A percentile compares a stretch with the other conserved stretches of the same genome.
Evolutionary conservation across 2,888 invertebrate species (phyloP).

Genomic region (Agriopis aurantiaria): DNA sequence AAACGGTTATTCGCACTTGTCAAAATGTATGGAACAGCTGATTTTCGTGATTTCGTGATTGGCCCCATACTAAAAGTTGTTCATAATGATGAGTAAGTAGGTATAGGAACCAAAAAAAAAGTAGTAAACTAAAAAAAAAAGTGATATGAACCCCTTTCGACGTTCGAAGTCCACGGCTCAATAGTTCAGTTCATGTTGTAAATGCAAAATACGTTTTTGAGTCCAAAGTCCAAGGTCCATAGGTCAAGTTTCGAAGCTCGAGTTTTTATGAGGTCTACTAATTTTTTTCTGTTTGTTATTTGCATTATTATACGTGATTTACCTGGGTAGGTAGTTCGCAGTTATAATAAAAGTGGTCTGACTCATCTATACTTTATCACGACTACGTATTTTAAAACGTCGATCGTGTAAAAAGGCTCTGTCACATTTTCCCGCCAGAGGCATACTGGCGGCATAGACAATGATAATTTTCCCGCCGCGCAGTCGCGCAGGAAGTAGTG

Average conservation of each 20-base stretch:
- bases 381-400: constrained; percentile 13
- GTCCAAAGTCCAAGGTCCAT: background rate
- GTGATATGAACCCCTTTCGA: too few relatives aligned
- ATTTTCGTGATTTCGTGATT: too few relatives aligned
- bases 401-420: constrained; percentile 12
- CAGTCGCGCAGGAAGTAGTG: constrained; percentile 16
- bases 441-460: constrained; percentile 23
- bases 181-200: background rate
- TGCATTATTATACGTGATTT: background rate
- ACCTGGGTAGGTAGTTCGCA: background rate
- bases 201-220: background rate
- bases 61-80: too few relatives aligned
- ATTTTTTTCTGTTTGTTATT: background rate
- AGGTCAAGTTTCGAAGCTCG: background rate
- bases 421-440: constrained; percentile 31
- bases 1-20: too few relatives aligned
- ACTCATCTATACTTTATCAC: background rate
- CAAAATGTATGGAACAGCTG: too few relatives aligned
- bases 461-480: constrained; percentile 23
- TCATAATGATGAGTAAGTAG: too few relatives aligned
- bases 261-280: background rate
- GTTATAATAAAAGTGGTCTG: background rate
- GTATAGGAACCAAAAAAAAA: too few relatives aligned
- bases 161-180: background rate
- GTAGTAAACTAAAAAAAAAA: too few relatives aligned